Evolutionary conservation across 2,113 vertebrate species (phyloP).

Genomic region (Haemorhous mexicanus): DNA sequence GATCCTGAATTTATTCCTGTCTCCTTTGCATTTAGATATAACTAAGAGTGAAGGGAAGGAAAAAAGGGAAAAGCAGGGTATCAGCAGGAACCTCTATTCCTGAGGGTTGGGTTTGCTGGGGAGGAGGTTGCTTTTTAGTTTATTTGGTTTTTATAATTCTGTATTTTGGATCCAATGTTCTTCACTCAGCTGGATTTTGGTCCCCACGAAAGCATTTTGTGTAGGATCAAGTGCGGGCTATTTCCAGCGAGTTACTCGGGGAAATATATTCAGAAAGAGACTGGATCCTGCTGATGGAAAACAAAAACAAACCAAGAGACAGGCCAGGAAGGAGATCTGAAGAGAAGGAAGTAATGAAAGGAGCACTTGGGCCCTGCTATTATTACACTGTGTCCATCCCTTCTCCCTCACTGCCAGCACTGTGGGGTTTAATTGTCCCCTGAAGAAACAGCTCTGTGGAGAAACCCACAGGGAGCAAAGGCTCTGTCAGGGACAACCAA

Average conservation of each 20-base stretch:
- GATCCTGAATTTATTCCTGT: neutral
- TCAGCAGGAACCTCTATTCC: neutral
- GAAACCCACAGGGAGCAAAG: slow-evolving; percentile 10
- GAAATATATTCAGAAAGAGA: neutral
- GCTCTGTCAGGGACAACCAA: slow-evolving; percentile 23
- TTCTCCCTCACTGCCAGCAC: slow-evolving; percentile 6
- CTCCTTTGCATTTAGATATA: neutral
- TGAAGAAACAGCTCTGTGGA: slow-evolving; percentile 20
- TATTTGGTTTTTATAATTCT: neutral
- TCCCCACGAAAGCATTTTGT: neutral
- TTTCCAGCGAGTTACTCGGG: neutral
- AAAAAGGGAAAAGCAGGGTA: neutral
- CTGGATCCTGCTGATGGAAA: slow-evolving; percentile 9
- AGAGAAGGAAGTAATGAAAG: slow-evolving; percentile 23
- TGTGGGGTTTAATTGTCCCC: slow-evolving; percentile 35
- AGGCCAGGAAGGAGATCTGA: neutral
- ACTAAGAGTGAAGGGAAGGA: neutral
- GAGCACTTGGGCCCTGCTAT: neutral
- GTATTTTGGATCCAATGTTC: neutral
- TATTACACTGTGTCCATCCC: neutral
- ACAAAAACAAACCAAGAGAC: slow-evolving; percentile 3
- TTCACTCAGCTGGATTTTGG: neutral
- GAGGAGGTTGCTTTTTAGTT: neutral
- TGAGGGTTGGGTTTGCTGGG: neutral
- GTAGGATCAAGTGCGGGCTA: neutral